Evolutionary conservation across 2,113 vertebrate genomes (phyloP), one percentile per base, ranked within the genome.

Genomic region (Mesoclemmys tuberculata): DNA sequence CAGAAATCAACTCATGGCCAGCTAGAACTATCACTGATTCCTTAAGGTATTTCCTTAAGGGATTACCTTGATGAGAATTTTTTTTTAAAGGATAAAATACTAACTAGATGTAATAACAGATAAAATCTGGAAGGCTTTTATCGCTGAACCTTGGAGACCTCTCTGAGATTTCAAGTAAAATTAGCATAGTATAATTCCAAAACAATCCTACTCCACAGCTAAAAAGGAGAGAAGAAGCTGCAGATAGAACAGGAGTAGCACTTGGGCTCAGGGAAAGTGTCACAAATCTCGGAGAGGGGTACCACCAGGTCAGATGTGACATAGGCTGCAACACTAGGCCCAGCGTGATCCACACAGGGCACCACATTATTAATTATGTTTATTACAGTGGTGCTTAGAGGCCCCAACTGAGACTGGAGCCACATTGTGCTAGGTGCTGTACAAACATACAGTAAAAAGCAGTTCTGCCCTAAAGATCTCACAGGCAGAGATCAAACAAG

Each of bases 1-100:
- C 84, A 91, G 71, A 96, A 90, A 93, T 55, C n/a, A 90, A 94
- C 89, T 87, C 3, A 0, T 3, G 5, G 51, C 77, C 41, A 81
- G 95, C 86, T 54, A 54, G 24, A 92, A 87, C 90, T 83, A 81
- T 89, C 86, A 94, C 52, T 85, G 61, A 96, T 81, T 90, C 80
- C 82, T 90, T 29, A 85, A 44, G 8, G 87, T 88, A 94, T 61
- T 93, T 90, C 90, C 8, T 80, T 80, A 44, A 88, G 89, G 68
- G 87, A 93, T 90, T 97, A 90, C 54, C 83, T 82, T 29, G 68
- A 64, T 94, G 77, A 31, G 27, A 85, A 56, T 75, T 77, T 24
- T 92, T 95, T 81, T 71, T 4, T 84, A 83, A 80, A 48, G 64
- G 87, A 54, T 87, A 84, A 95, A 91, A 83, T 85, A 88, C 93